Conservation (phyloP, 2,797 vertebrate genomes). For the Xerus rutilus region DNA sequence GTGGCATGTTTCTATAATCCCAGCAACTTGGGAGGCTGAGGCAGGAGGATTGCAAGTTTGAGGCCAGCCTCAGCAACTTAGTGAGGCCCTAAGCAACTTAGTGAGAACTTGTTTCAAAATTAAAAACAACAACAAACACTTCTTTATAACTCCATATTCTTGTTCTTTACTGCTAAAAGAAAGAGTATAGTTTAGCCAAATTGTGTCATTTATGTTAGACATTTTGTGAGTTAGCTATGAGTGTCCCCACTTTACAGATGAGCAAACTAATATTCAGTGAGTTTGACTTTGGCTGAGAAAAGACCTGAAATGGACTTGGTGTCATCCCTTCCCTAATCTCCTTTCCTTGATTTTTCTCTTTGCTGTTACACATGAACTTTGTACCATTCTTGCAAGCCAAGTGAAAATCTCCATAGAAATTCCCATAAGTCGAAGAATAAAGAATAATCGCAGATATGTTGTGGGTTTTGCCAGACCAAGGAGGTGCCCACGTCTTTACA, state of each 20-base stretch:
- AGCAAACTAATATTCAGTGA: not conserved
- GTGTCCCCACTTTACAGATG: not conserved
- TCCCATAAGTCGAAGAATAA: not conserved
- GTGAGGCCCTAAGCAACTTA: no score
- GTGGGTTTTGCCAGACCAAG: not conserved
- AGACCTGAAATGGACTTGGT: no score
- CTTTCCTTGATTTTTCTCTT: not conserved
- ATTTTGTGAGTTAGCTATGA: not conserved
- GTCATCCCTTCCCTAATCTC: not conserved
- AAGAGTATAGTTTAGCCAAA: not conserved
- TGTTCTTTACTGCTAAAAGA: not conserved
- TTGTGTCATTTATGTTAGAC: not conserved
- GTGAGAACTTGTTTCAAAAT: no score
- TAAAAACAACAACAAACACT: no score
- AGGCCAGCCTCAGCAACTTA: no score
- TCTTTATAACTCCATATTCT: not conserved
- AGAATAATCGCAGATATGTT: not conserved
- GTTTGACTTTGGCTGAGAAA: not conserved
- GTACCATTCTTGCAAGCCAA: not conserved
- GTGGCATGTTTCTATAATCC: no score
- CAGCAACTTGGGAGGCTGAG: no score
- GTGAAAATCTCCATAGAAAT: not conserved
- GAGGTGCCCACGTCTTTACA: not conserved
- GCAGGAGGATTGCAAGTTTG: no score
- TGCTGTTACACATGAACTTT: not conserved